Evolutionary conservation across 2,888 invertebrate genomes (phyloP), one percentile per base, ranked within the genome.

Genomic region (Aphodius sticticus): DNA sequence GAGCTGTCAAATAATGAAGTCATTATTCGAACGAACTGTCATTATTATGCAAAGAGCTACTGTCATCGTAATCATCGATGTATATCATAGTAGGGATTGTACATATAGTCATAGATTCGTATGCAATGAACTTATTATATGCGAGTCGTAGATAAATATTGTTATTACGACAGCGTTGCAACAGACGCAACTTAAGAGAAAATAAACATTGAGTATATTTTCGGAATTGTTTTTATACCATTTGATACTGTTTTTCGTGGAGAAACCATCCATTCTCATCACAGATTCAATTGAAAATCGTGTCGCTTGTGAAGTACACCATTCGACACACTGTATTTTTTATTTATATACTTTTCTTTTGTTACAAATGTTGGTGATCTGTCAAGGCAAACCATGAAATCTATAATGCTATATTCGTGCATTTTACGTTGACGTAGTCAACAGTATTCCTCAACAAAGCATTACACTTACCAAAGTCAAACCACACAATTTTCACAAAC

Each of bases 171-270:
- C 53, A 53, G 7, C 53, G 53, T 9, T 53, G 53, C 12, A 12
- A 12, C 53, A 53, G 53, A 53, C 12, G 1, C 1, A 7, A 53
- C 53, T 12, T 5, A 53, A 53, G 53, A 53, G 2, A 53, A 53
- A 53, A 53, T 53, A 53, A 53, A 53, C 53, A 12, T 53, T 53
- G 12, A 7, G 53, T 53, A 9, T 53, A 53, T 53, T 53, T 53
- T 53, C 53, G 53, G 53, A 53, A 53, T 53, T 53, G 53, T 53
- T 53, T 53, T 53, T 53, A 53, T 53, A 53, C 53, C 53, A 53
- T 3, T 12, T 53, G 1, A 53, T 53, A 53, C 12, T 0, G 4
- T 7, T 53, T 9, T 53, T 53, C 4, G 53, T 12, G 53, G 6
- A 5, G 53, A 53, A 53, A 53, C 12, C 53, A 12, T 53, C 1